Evolutionary conservation across 2,113 vertebrate species (phyloP).

Genomic region (Trematomus loennbergii): DNA sequence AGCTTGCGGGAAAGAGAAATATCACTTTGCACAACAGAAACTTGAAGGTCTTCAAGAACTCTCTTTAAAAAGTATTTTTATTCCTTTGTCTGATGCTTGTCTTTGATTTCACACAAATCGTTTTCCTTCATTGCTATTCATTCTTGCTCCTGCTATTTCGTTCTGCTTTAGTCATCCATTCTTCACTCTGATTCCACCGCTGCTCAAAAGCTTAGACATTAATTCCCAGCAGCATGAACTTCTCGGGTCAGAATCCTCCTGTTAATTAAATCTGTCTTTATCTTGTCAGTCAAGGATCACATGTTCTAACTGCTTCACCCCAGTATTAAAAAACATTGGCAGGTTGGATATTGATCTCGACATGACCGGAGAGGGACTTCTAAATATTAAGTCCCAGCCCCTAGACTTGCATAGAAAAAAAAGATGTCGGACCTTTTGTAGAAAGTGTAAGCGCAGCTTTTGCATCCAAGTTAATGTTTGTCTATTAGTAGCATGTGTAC

Average conservation of each 20-base stretch:
- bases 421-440: too few species aligned
- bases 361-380: too few species aligned
- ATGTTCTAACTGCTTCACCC: too few species aligned
- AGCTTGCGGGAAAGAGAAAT: slow-evolving; percentile 12
- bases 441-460: too few species aligned
- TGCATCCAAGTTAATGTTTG: too few species aligned
- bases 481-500: too few species aligned
- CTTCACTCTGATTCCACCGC: background rate
- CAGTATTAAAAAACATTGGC: too few species aligned
- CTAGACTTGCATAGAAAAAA: too few species aligned
- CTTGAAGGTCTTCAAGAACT: slow-evolving; percentile 15
- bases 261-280: too few species aligned
- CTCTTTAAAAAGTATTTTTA: background rate
- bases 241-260: background rate
- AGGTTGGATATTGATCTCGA: too few species aligned
- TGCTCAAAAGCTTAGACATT: background rate
- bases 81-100: slow-evolving; percentile 6
- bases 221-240: background rate
- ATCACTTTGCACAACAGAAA: slow-evolving; percentile 23
- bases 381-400: too few species aligned
- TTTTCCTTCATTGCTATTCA: background rate
- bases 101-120: slow-evolving; percentile 24
- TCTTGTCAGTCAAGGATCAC: too few species aligned
- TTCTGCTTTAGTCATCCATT: slow-evolving; percentile 2
- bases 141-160: slow-evolving; percentile 11